phyloP scores from a whole-genome alignment of 92 coral and sea anemone species.

The Ricordea florida region DNA sequence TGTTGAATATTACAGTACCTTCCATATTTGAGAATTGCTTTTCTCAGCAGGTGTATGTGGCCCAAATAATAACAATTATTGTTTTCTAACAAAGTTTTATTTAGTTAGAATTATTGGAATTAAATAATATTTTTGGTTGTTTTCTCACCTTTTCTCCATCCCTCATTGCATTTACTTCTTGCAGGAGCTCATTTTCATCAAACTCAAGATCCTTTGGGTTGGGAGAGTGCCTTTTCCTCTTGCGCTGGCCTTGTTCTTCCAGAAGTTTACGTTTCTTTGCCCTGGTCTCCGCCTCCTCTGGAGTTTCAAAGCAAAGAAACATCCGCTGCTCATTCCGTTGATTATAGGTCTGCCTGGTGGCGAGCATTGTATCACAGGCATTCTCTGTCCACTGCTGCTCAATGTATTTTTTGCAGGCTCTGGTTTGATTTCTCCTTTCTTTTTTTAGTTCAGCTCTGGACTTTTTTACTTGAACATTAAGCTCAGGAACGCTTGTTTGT shows the following conservation, averaged over 20 bases:
- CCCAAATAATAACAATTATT: neutral
- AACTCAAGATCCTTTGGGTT: no score
- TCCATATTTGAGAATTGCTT: neutral
- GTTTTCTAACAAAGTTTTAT: neutral
- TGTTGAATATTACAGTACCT: neutral
- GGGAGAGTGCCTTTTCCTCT: no score
- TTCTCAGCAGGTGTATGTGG: neutral
- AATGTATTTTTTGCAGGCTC: conserved; percentile 21
- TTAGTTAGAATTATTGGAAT: no score
- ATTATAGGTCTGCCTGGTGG: conserved; percentile 42
- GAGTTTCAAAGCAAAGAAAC: conserved; percentile 18
- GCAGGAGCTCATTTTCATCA: neutral
- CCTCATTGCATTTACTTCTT: no score
- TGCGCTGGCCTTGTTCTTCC: no score
- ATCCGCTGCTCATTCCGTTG: conserved; percentile 34
- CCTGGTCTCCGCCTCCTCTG: conserved; percentile 1
- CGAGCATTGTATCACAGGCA: conserved; percentile 56
- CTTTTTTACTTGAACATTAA: conserved; percentile 34
- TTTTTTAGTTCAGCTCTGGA: conserved; percentile 14
- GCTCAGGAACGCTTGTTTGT: conserved; percentile 44
- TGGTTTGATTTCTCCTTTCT: conserved; percentile 28
- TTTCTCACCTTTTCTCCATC: neutral
- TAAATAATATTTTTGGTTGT: no score
- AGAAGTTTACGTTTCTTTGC: conserved; percentile 1
- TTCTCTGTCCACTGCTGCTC: conserved; percentile 28